Evolutionary conservation across 1,140 invertebrate genomes (phyloP), one percentile per base, ranked within the genome.

Genomic region (Belonocnema kinseyi): DNA sequence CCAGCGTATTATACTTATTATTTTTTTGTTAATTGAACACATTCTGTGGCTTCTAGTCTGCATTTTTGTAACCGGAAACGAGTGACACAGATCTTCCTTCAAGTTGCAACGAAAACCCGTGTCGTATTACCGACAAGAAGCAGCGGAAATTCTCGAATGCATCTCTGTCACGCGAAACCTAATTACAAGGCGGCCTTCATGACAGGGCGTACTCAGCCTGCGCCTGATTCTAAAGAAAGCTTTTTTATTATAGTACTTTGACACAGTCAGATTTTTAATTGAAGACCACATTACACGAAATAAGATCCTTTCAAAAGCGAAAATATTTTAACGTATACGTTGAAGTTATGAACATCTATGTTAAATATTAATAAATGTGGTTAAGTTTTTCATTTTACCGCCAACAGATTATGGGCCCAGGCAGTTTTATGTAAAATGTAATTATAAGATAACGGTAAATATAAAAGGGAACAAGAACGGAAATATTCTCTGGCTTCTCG

Each of bases 151-250:
- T 54, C 66, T 51, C 21, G 56, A 50, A 77, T 56, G 71, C 70
- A 58, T 51, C 56, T 52, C 58, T 72, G 76, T 77, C 76, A 73
- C 75, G 46, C 75, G 66, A 76, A 76, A 76, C 40, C 33, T 72
- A 77, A 77, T 77, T 77, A 77, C 76, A 73, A 46, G 71, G 17
- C 72, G 72, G 70, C 53, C 54, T 58, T 76, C 53, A 54, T 19
- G 53, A 54, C 53, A 54, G 53, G 53, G 53, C 53, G 53, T 54
- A 2, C 53, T 54, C 16, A 54, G 19, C n/a, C 53, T 54, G 53
- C 17, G 53, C 53, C 53, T 10, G 53, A 54, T 66, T 14, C 33
- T 6, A 66, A 66, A 66, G 61, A 66, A 66, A 66, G 13, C n/a
- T 66, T 14, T 66, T 61, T 66, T 40, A 66, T 66, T 66, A 66